These are phyloP conservation scores for Campylomormyrus numenius DNA, from an alignment of 2,113 vertebrate genomes.

Conservation along the genomic window DNA sequence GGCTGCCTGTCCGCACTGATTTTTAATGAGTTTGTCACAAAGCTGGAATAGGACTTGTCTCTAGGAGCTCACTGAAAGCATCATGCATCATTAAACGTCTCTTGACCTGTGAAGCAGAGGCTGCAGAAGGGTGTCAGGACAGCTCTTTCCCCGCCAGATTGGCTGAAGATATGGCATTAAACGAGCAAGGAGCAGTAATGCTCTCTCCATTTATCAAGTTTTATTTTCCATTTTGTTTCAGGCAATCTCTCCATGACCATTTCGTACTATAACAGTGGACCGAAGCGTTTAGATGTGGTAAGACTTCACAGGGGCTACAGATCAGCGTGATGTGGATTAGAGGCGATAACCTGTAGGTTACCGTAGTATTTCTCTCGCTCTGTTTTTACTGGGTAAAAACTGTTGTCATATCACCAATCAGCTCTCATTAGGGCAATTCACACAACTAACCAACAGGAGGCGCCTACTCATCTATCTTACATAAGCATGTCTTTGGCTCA, in stretches of 20 bases:
- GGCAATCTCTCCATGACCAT: background rate
- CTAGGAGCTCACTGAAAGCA: background rate
- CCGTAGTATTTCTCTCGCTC: background rate
- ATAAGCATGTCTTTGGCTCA: background rate
- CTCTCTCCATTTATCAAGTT: background rate
- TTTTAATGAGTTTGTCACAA: slow-evolving; percentile 29
- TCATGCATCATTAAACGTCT: slow-evolving; percentile 15
- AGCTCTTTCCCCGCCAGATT: background rate
- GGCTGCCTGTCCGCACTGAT: slow-evolving; percentile 15
- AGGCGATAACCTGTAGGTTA: background rate
- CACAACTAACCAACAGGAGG: background rate
- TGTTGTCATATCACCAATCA: background rate
- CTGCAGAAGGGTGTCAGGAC: background rate
- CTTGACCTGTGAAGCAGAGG: slow-evolving; percentile 3
- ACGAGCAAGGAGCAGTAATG: background rate
- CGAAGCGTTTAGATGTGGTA: background rate
- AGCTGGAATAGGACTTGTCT: background rate
- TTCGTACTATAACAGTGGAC: background rate
- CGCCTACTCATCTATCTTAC: background rate
- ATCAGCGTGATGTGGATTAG: background rate
- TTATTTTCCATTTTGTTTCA: background rate
- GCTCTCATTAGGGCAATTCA: background rate
- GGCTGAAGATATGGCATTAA: background rate
- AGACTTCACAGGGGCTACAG: background rate
- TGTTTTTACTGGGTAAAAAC: background rate